Percentiles rank a stretch among this genome's conserved stretches.
These are phyloP conservation scores for Tetranychus piercei DNA, from an alignment of 2,888 invertebrate genomes.

Conservation along the genomic window DNA sequence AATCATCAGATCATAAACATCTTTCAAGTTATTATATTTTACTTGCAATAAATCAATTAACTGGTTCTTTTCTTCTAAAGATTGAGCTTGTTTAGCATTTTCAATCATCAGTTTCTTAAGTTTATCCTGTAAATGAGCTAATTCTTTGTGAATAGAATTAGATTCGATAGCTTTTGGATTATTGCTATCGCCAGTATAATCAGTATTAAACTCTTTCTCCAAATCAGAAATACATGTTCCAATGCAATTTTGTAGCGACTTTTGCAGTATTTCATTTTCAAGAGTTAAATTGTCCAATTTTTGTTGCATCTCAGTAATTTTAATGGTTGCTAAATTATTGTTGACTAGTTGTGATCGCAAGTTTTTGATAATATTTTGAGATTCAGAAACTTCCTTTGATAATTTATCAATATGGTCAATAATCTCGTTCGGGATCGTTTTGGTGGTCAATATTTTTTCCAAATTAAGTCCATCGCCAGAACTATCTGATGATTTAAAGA, in stretches of 20 bases:
- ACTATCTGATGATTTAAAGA: not conserved
- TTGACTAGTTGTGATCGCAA: conserved; percentile 10
- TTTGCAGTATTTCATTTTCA: conserved; percentile 18
- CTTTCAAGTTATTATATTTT: not conserved
- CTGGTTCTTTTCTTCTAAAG: not conserved
- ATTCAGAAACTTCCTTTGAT: not conserved
- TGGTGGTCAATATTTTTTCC: not conserved
- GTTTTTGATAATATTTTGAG: not conserved
- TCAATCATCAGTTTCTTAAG: not conserved
- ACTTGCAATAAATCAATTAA: not conserved
- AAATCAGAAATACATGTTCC: conserved; percentile 16
- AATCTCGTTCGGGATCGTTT: not conserved
- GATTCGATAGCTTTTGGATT: not conserved
- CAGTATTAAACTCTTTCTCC: not conserved
- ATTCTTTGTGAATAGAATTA: not conserved
- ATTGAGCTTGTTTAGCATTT: not conserved
- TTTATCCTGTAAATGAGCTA: not conserved
- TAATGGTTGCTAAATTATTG: not conserved
- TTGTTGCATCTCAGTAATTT: conserved; percentile 17
- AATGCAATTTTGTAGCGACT: conserved; percentile 16
- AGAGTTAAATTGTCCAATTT: conserved; percentile 16
- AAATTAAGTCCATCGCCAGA: too few species aligned
- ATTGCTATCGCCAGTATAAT: not conserved
- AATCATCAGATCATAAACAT: not conserved
- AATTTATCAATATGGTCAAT: not conserved